Evolutionary conservation across 2,113 vertebrate genomes (phyloP).

Genomic region (Apistogramma diplotaenia): DNA sequence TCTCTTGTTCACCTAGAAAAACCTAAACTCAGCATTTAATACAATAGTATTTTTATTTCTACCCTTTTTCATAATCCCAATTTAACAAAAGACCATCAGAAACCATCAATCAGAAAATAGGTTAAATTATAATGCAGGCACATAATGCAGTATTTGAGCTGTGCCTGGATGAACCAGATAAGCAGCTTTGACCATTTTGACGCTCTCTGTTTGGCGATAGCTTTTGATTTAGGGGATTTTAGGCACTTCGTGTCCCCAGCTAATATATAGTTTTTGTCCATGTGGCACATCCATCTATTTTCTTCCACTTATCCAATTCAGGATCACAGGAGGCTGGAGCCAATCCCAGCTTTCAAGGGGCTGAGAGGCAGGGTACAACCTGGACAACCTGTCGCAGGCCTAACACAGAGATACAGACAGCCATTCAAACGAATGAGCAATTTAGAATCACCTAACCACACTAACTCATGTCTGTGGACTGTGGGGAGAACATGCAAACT

Average conservation of each 20-base stretch:
- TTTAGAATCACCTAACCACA: too few species aligned
- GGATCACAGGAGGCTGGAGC: too few species aligned
- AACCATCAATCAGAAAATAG: not conserved
- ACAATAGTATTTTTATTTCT: not conserved
- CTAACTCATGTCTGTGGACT: too few species aligned
- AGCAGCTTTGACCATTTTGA: not conserved
- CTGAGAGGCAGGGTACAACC: too few species aligned
- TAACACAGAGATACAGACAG: too few species aligned
- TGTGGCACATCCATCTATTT: not conserved
- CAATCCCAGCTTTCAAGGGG: too few species aligned
- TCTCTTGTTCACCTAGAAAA: not conserved
- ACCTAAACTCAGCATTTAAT: not conserved
- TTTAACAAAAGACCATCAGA: not conserved
- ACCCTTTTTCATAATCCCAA: not conserved
- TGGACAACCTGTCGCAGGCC: too few species aligned
- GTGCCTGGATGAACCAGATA: slow-evolving; percentile 27
- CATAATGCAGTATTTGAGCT: not conserved
- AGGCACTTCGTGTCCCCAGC: not conserved
- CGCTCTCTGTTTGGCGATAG: not conserved
- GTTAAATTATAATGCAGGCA: not conserved
- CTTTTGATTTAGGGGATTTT: slow-evolving; percentile 12
- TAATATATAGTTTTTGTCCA: not conserved
- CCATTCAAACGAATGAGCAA: too few species aligned
- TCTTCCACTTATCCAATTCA: too few species aligned
- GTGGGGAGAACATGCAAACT: too few species aligned